A percentile compares a stretch with the other conserved stretches of the same genome.
Conservation (phyloP, 2,797 vertebrate genomes). For the Bothrops alternatus region DNA sequence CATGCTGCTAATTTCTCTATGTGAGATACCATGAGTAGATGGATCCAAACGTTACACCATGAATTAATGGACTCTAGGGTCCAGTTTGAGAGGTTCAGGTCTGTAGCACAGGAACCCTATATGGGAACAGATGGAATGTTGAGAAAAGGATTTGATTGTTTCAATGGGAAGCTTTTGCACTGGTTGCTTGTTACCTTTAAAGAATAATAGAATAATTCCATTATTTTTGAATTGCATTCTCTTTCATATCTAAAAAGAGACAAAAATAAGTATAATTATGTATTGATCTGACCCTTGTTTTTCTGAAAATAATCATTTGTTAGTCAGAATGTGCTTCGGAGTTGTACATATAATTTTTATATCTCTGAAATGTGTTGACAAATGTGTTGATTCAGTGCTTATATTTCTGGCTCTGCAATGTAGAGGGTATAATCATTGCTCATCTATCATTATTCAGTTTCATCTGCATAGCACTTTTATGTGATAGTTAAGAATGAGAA, state of each 20-base stretch:
- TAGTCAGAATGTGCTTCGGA: conserved; percentile 3
- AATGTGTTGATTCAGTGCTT: conserved; percentile 11
- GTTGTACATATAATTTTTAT: background rate
- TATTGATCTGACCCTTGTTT: background rate
- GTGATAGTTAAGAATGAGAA: background rate
- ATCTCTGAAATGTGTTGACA: conserved; percentile 3
- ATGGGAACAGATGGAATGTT: background rate
- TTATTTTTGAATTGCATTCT: background rate
- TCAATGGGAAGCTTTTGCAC: background rate
- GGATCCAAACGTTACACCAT: background rate
- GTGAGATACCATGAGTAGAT: background rate
- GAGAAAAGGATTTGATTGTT: background rate
- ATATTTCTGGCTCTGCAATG: background rate
- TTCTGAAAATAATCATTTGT: background rate
- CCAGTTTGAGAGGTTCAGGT: background rate
- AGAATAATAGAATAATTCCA: background rate
- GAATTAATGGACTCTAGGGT: background rate
- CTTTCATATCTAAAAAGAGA: background rate
- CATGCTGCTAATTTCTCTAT: background rate
- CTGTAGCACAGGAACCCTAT: no score
- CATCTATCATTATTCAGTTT: background rate
- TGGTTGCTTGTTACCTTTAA: no score
- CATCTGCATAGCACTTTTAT: background rate
- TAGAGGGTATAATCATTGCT: conserved; percentile 8
- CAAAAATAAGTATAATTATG: background rate